Evolutionary conservation across 2,797 vertebrate genomes (phyloP).

Genomic region (Tympanoctomys barrerae): DNA sequence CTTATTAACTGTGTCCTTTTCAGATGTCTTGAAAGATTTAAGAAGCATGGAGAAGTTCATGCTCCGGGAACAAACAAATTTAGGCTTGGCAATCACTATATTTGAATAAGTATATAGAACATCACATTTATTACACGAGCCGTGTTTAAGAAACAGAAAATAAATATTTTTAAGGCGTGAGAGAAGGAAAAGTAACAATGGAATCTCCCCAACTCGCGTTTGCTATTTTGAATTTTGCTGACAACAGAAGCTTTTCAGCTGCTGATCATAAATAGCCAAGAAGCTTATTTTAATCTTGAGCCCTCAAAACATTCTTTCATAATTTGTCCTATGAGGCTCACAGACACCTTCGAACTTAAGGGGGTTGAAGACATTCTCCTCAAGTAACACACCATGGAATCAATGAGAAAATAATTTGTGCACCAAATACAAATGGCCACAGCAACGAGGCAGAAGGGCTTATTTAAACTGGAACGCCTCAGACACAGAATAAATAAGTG

Average conservation of each 20-base stretch:
- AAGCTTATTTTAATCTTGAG: conserved; percentile 69
- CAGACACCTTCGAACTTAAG: conserved; percentile 69
- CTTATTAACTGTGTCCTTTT: conserved; percentile 82
- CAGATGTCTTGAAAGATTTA: conserved; percentile 80
- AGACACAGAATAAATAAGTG: conserved; percentile 80
- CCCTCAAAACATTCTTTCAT: conserved; percentile 71
- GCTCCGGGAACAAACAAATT: conserved; percentile 72
- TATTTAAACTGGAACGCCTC: conserved; percentile 79
- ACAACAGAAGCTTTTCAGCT: conserved; percentile 85
- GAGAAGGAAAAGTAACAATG: conserved; percentile 80
- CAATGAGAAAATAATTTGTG: conserved; percentile 69
- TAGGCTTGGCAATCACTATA: conserved; percentile 72
- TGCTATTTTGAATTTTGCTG: conserved; percentile 78
- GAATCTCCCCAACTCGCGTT: conserved; percentile 68
- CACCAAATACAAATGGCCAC: conserved; percentile 70
- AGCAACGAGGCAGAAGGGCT: conserved; percentile 70
- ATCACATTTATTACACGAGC: conserved; percentile 83
- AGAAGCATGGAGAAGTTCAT: conserved; percentile 77
- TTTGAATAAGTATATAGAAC: conserved; percentile 84
- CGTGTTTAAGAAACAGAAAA: conserved; percentile 85
- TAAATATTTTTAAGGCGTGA: conserved; percentile 83
- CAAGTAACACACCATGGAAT: conserved; percentile 71
- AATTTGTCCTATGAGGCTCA: conserved; percentile 64
- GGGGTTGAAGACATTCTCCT: conserved; percentile 48
- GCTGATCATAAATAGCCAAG: conserved; percentile 70